These are phyloP conservation scores for Rachycentron canadum DNA, from an alignment of 2,797 vertebrate species.

Conservation along the genomic window DNA sequence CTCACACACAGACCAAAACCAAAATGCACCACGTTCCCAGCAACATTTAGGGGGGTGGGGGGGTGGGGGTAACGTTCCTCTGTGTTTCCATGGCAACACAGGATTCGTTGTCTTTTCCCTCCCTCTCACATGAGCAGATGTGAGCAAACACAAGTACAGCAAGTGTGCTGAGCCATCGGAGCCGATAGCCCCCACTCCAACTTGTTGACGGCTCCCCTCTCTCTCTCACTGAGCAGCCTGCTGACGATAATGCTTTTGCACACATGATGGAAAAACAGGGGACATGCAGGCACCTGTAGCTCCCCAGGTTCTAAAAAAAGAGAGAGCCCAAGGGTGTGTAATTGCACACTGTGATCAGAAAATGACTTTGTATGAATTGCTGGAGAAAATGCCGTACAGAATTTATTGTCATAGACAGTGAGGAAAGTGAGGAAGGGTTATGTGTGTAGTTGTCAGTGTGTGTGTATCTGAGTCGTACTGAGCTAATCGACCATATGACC, in stretches of 20 bases:
- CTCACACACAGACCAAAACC: conserved; percentile 34
- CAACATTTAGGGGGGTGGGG: conserved; percentile 37
- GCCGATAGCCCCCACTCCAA: conserved; percentile 55
- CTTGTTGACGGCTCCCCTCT: conserved; percentile 48
- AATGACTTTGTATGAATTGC: conserved; percentile 21
- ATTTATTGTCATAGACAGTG: conserved; percentile 1
- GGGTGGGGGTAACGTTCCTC: conserved; percentile 44
- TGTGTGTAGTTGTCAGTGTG: not conserved
- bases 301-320: not conserved
- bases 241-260: conserved; percentile 53
- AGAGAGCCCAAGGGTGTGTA: conserved; percentile 27
- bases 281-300: conserved; percentile 3
- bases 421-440: not conserved
- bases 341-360: conserved; percentile 53
- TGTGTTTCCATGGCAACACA: conserved; percentile 83
- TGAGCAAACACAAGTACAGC: conserved; percentile 67
- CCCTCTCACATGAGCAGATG: conserved; percentile 68
- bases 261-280: conserved; percentile 39
- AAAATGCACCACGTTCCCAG: conserved; percentile 26
- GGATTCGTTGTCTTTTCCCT: conserved; percentile 67
- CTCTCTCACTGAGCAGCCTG: conserved; percentile 50
- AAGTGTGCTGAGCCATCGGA: conserved; percentile 60
- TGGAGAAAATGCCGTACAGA: not conserved
- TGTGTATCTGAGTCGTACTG: not conserved
- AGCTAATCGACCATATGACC: conserved; percentile 38